Evolutionary conservation across 2,797 vertebrate species (phyloP).

Genomic region (Alfaro cultratus): DNA sequence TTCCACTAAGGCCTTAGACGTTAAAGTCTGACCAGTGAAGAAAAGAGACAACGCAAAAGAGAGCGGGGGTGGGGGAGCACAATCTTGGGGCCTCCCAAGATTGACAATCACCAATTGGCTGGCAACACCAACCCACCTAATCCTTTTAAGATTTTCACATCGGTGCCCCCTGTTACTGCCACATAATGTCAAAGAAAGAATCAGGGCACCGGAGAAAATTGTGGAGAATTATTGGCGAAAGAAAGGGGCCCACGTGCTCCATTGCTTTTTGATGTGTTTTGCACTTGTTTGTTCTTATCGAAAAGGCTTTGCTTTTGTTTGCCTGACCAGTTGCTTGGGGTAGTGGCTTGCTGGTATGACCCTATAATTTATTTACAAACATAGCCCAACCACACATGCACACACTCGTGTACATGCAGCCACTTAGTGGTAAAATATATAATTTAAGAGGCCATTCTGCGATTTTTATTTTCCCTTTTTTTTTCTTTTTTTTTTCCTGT

Average conservation of each 20-base stretch:
- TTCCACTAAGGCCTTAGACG: conserved; percentile 72
- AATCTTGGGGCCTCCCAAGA: conserved; percentile 66
- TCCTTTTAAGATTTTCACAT: conserved; percentile 84
- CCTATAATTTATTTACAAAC: conserved; percentile 83
- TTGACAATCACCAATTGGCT: conserved; percentile 84
- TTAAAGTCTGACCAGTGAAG: conserved; percentile 68
- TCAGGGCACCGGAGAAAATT: conserved; percentile 58
- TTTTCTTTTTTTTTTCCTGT: conserved; percentile 45
- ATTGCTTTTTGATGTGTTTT: conserved; percentile 61
- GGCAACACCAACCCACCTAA: conserved; percentile 77
- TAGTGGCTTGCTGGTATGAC: conserved; percentile 67
- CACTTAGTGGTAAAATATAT: conserved; percentile 81
- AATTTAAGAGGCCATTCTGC: conserved; percentile 77
- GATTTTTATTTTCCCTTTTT: conserved; percentile 51
- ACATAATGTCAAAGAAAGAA: conserved; percentile 72
- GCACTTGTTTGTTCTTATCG: conserved; percentile 57
- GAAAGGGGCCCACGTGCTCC: conserved; percentile 54
- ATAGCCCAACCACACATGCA: conserved; percentile 43
- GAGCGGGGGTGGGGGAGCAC: conserved; percentile 26
- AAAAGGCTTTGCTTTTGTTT: conserved; percentile 57
- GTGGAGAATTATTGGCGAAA: conserved; percentile 57
- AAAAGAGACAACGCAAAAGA: conserved; percentile 40
- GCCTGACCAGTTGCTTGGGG: conserved; percentile 62
- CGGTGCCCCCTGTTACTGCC: conserved; percentile 78
- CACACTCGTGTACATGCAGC: conserved; percentile 26